These are phyloP conservation scores for Pogona vitticeps DNA, from an alignment of 2,113 vertebrate genomes.

Conservation along the genomic window DNA sequence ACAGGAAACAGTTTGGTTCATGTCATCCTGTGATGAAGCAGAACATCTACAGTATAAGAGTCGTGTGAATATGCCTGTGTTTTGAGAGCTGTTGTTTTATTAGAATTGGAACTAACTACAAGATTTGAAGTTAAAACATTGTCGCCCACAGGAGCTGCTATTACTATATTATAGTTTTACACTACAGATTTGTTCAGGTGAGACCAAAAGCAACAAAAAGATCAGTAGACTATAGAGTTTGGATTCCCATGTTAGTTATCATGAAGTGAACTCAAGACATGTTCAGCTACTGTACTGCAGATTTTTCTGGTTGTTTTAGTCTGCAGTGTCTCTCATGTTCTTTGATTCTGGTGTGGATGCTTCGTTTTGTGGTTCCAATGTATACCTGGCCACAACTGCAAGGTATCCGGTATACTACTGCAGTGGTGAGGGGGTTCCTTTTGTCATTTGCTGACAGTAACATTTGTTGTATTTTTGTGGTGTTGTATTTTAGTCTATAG, in stretches of 20 bases:
- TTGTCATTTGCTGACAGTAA: too few species aligned
- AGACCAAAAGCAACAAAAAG: not conserved
- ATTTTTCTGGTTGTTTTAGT: too few species aligned
- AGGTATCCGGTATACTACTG: too few species aligned
- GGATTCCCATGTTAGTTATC: conserved; percentile 11
- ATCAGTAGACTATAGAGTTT: not conserved
- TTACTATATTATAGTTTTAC: conserved; percentile 1
- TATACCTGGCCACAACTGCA: too few species aligned
- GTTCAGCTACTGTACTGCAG: too few species aligned
- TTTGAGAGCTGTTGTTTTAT: not conserved
- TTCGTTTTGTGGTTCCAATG: too few species aligned
- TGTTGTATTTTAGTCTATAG: conserved; percentile 2
- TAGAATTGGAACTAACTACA: not conserved
- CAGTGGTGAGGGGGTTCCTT: too few species aligned
- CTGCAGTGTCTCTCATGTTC: too few species aligned
- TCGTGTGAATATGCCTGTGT: not conserved
- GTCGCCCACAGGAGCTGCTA: conserved; percentile 4
- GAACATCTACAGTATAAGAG: not conserved
- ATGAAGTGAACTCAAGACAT: not conserved
- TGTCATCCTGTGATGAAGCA: not conserved
- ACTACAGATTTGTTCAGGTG: conserved; percentile 4
- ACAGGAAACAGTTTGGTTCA: not conserved
- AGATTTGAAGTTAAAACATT: conserved; percentile 26
- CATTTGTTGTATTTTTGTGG: too few species aligned
- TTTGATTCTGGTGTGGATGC: too few species aligned